Conservation (phyloP, 2,888 invertebrate genomes). For the Dynastes tityus region DNA sequence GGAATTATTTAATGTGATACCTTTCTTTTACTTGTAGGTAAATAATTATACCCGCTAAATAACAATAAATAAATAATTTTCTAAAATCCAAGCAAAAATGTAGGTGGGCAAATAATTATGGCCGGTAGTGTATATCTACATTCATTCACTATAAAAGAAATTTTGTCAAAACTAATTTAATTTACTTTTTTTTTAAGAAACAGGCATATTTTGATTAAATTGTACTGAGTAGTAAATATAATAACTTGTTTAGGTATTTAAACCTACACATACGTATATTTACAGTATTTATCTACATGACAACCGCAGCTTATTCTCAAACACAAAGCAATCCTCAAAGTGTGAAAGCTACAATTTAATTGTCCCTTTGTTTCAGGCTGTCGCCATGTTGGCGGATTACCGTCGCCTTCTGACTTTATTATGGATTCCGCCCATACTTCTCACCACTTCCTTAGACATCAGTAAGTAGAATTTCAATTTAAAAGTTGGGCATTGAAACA, state of each 20-base stretch:
- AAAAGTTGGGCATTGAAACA: no score
- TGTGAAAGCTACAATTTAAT: slow-evolving; percentile 15
- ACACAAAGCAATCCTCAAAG: not conserved
- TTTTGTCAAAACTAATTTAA: no score
- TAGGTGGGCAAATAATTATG: no score
- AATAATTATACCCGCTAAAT: no score
- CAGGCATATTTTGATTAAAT: no score
- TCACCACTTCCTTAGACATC: slow-evolving; percentile 65
- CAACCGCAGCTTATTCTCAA: slow-evolving; percentile 3
- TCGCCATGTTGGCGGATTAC: slow-evolving; percentile 64
- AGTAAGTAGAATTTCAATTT: slow-evolving; percentile 61
- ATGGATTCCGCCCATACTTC: slow-evolving; percentile 64
- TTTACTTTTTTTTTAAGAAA: no score
- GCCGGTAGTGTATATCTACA: no score
- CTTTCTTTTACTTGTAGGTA: no score
- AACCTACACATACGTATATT: not conserved
- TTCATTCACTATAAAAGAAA: no score
- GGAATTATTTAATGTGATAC: no score
- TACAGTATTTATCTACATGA: not conserved
- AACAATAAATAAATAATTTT: no score
- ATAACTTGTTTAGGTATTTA: not conserved
- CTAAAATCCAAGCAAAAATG: no score
- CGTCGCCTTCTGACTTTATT: slow-evolving; percentile 64
- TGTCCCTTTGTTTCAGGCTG: slow-evolving; percentile 59
- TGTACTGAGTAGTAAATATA: not conserved